phyloP scores from a whole-genome alignment of 30 jellyfish, hydroid and myxozoan species.

The Aurelia sp. region DNA sequence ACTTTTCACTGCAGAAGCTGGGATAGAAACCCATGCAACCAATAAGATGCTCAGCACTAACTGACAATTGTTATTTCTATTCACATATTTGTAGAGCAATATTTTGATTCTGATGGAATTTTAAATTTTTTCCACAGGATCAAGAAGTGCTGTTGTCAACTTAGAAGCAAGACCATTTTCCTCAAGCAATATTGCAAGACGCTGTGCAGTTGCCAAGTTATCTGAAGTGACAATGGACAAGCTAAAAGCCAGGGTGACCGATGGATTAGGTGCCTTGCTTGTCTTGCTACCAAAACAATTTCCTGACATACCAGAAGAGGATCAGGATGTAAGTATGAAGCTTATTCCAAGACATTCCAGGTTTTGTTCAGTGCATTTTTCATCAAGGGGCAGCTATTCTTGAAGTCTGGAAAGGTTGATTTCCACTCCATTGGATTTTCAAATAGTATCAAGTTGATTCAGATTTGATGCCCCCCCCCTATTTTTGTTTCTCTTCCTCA shows the following conservation, averaged over 20 bases:
- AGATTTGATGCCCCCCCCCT: too few species aligned
- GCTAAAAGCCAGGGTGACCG: slow-evolving; percentile 64
- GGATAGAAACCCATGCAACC: too few species aligned
- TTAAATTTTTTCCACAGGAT: slow-evolving; percentile 43
- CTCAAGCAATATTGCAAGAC: slow-evolving; percentile 78
- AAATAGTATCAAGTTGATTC: too few species aligned
- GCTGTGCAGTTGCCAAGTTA: slow-evolving; percentile 90
- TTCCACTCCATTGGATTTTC: too few species aligned
- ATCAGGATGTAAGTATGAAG: slow-evolving; percentile 48
- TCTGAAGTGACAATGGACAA: slow-evolving; percentile 59
- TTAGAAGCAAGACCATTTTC: slow-evolving; percentile 89
- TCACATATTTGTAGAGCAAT: too few species aligned
- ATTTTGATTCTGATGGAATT: neutral
- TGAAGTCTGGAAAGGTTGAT: too few species aligned
- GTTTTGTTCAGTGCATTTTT: neutral
- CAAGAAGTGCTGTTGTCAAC: slow-evolving; percentile 95
- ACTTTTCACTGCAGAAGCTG: too few species aligned
- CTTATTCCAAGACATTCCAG: neutral
- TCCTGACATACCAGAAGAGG: slow-evolving; percentile 66
- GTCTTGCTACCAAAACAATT: slow-evolving; percentile 76
- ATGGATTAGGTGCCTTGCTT: slow-evolving; percentile 92
- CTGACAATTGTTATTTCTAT: too few species aligned
- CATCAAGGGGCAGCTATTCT: neutral
- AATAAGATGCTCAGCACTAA: too few species aligned
- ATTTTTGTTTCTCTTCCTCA: too few species aligned